Evolutionary conservation across 2,888 invertebrate species (phyloP).

Genomic region (Eupithecia tripunctaria): DNA sequence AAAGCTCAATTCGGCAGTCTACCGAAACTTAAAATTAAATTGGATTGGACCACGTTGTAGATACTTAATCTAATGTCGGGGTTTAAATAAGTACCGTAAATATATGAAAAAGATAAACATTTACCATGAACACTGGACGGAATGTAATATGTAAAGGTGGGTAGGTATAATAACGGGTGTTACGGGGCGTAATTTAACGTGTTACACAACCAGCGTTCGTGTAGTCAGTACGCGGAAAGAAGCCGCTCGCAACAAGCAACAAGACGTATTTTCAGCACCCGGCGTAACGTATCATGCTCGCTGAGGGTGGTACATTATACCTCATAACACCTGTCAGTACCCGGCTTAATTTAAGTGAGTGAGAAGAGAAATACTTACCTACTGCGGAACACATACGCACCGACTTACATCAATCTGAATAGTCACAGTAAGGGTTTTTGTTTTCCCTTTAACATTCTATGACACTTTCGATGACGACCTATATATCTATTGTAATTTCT

Average conservation of each 20-base stretch:
- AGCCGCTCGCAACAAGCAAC: no score
- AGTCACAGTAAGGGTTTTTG: background rate
- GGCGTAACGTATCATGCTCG: no score
- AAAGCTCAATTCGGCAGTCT: conserved; percentile 46
- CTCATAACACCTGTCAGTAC: no score
- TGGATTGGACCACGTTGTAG: conserved; percentile 28
- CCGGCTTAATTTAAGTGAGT: background rate
- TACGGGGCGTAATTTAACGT: no score
- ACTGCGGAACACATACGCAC: background rate
- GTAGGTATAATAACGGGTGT: no score
- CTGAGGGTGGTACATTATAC: no score
- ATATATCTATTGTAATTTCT: background rate
- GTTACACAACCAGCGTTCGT: no score
- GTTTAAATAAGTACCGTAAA: background rate
- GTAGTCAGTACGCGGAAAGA: no score
- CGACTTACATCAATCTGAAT: background rate
- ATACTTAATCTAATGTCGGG: background rate
- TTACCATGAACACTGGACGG: conserved; percentile 32
- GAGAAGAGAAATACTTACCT: no score
- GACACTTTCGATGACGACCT: background rate
- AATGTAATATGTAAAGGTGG: conserved; percentile 3
- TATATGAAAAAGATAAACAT: conserved; percentile 1
- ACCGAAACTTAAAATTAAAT: conserved; percentile 36
- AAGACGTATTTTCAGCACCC: no score
- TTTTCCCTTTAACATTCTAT: background rate